Base-by-base conservation (phyloP, 2,888 invertebrate genomes). In the Cephus nigrinus region DNA sequence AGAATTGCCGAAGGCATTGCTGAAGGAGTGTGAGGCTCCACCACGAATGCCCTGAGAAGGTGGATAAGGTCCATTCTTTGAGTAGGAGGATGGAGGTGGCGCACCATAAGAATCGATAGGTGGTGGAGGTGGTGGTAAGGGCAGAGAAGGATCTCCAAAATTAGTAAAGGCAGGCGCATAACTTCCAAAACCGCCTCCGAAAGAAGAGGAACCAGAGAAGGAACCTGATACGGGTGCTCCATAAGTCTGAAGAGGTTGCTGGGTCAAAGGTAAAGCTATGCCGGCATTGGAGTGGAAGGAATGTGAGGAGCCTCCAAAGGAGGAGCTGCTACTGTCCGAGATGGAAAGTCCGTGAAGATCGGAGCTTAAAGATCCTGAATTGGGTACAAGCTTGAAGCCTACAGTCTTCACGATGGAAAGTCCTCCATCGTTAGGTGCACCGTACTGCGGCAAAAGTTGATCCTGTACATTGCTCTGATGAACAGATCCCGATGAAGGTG, bases 381-480 rank as follows among this genome's bases (percentile, higher is more conserved):
- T 75, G 9, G 82, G 82, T 31, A 75, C 75, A 76, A 92, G 86
- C 85, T 92, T 91, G 82, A 92, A 92, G 32, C 91, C 92, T 76
- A 92, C 89, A 82, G 92, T 92, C 84, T 93, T 92, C 40, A 92
- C 88, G n/a, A 92, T 91, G 68, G 90, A 88, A 78, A 88, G 78
- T 76, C 86, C 83, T 81, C 73, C 77, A 12, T 77, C 32, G 12
- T 74, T 75, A 0, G 84, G 83, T 11, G 79, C 71, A 69, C 82
- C 82, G 34, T 81, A 84, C 68, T 82, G 82, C 12, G 73, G 82
- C 55, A 34, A 78, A n/a, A 77, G 78, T 36, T 78, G 55, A 36
- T 68, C 30, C 72, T 75, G 36, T 35, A 71, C 73, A 11, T 71
- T 5, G 86, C 85, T 74, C 86, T 86, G 1, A 84, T 76, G 68